Conservation (phyloP, 2,113 vertebrate species). For the Pelmatolapia mariae region DNA sequence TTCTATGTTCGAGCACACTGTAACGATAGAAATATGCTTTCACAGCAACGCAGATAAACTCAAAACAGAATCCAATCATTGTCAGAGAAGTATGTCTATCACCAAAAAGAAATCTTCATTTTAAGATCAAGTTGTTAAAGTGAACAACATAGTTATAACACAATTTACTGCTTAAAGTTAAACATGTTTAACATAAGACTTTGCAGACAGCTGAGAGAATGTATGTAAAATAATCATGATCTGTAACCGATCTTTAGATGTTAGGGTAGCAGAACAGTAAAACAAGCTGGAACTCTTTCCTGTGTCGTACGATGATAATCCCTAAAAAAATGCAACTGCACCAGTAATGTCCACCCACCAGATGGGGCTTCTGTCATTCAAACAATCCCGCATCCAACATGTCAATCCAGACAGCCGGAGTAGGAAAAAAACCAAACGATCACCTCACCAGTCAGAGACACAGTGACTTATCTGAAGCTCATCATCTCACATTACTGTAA, state of each 20-base stretch:
- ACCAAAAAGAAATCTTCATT: not conserved
- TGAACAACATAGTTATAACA: not conserved
- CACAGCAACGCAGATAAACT: not conserved
- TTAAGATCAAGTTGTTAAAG: not conserved
- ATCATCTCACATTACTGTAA: not conserved
- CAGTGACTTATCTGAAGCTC: not conserved
- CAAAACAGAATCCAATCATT: not conserved
- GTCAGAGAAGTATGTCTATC: not conserved
- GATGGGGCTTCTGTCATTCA: conserved; percentile 51
- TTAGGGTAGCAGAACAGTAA: not conserved
- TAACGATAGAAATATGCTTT: not conserved
- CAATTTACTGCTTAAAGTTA: not conserved
- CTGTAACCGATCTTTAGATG: rapidly evolving
- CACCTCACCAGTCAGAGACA: not conserved
- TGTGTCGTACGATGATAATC: not conserved
- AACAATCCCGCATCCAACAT: not conserved
- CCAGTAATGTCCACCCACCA: conserved; percentile 35
- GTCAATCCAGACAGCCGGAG: not conserved
- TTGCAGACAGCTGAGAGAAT: not conserved
- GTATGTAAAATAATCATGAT: not conserved
- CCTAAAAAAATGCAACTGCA: not conserved
- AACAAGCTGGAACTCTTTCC: not conserved
- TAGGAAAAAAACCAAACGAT: not conserved
- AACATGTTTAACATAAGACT: not conserved
- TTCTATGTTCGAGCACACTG: not conserved